Evolutionary conservation across 2,888 invertebrate genomes (phyloP).

Genomic region (Empis livida): DNA sequence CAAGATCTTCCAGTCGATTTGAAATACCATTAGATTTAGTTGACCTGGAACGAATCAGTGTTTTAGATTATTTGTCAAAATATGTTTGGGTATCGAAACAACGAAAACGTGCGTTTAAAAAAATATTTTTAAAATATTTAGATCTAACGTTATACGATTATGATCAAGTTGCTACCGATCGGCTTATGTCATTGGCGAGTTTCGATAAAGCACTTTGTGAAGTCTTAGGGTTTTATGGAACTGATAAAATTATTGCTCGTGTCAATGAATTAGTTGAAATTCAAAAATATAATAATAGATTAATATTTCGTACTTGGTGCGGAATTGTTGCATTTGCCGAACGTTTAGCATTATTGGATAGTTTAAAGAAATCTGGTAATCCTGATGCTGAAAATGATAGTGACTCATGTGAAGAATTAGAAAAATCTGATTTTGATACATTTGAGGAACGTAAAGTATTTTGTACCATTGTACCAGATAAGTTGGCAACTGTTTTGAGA

Average conservation of each 20-base stretch:
- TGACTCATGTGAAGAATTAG: conserved; percentile 63
- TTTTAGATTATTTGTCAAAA: conserved; percentile 56
- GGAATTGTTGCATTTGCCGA: conserved; percentile 68
- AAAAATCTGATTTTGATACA: conserved; percentile 54
- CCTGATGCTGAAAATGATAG: conserved; percentile 35
- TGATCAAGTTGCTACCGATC: conserved; percentile 21
- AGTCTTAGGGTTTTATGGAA: conserved; percentile 33
- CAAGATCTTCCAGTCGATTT: conserved; percentile 59
- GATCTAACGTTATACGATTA: conserved; percentile 24
- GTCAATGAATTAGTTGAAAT: conserved; percentile 23
- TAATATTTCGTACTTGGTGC: conserved; percentile 65
- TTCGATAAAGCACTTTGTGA: conserved; percentile 34
- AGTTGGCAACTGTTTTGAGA: neutral
- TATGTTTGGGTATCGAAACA: conserved; percentile 48
- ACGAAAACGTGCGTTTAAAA: conserved; percentile 42
- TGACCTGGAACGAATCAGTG: conserved; percentile 44
- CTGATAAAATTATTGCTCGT: conserved; percentile 24
- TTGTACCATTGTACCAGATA: neutral
- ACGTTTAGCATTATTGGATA: conserved; percentile 35
- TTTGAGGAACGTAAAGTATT: conserved; percentile 38
- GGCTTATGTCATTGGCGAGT: conserved; percentile 22
- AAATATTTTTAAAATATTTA: conserved; percentile 38
- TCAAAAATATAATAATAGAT: conserved; percentile 13
- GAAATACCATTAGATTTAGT: conserved; percentile 57
- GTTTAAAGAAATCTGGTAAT: conserved; percentile 40